Evolutionary conservation across 2,797 vertebrate species (phyloP).

Genomic region (Podarcis siculus): DNA sequence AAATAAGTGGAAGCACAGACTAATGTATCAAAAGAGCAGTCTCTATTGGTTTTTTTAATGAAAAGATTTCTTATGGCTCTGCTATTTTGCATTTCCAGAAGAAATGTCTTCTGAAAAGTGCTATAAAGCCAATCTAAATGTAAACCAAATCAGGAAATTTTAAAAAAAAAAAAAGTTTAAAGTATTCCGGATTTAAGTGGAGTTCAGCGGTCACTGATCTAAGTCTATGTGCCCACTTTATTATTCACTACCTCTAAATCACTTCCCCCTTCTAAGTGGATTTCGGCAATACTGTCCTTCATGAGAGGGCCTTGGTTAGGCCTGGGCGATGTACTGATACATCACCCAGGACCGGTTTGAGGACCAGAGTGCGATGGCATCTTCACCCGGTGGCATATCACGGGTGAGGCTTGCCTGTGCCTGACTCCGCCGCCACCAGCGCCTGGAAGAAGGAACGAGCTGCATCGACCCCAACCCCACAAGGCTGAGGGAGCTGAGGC

Average conservation of each 20-base stretch:
- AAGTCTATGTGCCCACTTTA: background rate
- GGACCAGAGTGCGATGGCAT: no score
- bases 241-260: background rate
- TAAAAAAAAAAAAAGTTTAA: no score
- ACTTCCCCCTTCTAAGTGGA: background rate
- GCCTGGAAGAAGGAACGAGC: no score
- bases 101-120: background rate
- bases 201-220: background rate
- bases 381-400: no score
- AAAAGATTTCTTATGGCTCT: background rate
- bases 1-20: background rate
- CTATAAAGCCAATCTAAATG: background rate
- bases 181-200: background rate
- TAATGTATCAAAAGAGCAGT: background rate
- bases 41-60: background rate
- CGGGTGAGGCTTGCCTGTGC: no score
- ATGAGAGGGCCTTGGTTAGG: background rate
- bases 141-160: background rate
- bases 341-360: no score
- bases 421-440: no score
- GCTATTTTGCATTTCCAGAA: slow-evolving; percentile 4
- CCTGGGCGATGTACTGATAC: no score
- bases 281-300: background rate
- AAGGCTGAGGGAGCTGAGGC: no score
- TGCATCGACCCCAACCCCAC: no score